phyloP scores from a whole-genome alignment of 2,888 invertebrate species.

The Drosophila mercatorum region DNA sequence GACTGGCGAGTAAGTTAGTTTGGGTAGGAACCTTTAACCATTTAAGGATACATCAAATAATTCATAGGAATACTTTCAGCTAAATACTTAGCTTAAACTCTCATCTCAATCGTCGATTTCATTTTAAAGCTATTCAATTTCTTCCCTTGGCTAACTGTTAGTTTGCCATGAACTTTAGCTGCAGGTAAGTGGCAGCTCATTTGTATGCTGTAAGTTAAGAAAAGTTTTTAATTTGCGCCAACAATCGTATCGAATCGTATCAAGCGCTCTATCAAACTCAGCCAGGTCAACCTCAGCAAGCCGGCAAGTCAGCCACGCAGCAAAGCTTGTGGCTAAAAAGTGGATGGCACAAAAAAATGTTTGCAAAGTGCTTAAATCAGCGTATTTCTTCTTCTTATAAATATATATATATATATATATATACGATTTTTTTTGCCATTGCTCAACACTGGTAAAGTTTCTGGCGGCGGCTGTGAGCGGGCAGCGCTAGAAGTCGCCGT shows the following conservation, averaged over 20 bases:
- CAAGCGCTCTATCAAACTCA: constrained; percentile 9
- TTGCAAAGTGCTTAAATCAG: constrained; percentile 69
- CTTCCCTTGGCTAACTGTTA: not conserved
- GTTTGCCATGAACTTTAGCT: constrained; percentile 20
- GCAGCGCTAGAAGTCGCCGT: constrained; percentile 60
- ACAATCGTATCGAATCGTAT: constrained; percentile 64
- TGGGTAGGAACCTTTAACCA: not conserved
- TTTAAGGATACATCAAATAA: not conserved
- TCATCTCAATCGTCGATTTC: not conserved
- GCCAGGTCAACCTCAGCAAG: constrained; percentile 60
- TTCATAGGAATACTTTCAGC: not conserved
- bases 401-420: not conserved
- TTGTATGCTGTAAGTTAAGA: constrained; percentile 70
- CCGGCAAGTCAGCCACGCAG: constrained; percentile 57
- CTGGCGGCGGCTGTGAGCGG: constrained; percentile 23
- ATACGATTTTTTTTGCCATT: constrained; percentile 7
- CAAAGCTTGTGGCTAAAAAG: constrained; percentile 15
- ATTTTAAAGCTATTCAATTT: constrained; percentile 5
- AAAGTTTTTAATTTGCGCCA: constrained; percentile 62
- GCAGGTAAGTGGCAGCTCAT: constrained; percentile 65
- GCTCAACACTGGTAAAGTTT: constrained; percentile 53
- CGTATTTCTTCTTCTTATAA: constrained; percentile 41
- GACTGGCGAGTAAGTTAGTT: not conserved
- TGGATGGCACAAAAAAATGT: constrained; percentile 39
- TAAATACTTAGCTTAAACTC: not conserved